phyloP scores from a whole-genome alignment of 2,888 invertebrate species.

The Leptinotarsa juncta region DNA sequence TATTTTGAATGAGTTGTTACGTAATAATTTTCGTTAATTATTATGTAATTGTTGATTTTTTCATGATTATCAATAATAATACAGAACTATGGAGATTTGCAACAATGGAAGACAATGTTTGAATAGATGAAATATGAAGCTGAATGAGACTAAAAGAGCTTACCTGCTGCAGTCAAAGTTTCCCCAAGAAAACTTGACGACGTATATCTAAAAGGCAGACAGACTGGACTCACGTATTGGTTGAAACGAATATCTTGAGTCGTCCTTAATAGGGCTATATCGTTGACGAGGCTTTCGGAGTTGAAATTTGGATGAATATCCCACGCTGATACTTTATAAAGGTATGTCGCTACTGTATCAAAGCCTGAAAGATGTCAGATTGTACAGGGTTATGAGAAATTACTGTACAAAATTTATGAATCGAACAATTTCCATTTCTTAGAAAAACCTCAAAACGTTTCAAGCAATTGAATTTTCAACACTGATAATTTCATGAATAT shows the following conservation, averaged over 20 bases:
- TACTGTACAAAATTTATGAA: too few relatives aligned
- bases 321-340: conserved; percentile 61
- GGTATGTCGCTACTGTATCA: conserved; percentile 67
- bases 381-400: background rate
- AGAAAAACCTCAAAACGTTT: too few relatives aligned
- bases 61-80: too few relatives aligned
- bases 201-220: conserved; percentile 72
- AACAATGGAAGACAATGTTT: too few relatives aligned
- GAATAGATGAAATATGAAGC: too few relatives aligned
- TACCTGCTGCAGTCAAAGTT: conserved; percentile 67
- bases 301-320: conserved; percentile 65
- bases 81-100: too few relatives aligned
- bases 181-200: conserved; percentile 59
- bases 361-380: background rate
- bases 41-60: too few relatives aligned
- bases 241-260: conserved; percentile 65
- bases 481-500: too few relatives aligned
- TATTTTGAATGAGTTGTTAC: too few relatives aligned
- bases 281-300: conserved; percentile 61
- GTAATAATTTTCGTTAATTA: too few relatives aligned
- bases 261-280: conserved; percentile 69
- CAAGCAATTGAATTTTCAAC: too few relatives aligned
- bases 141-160: conserved; percentile 27
- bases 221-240: conserved; percentile 71
- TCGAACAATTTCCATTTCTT: too few relatives aligned